Percentiles rank a stretch among this genome's conserved stretches.
Evolutionary conservation across 2,113 vertebrate genomes (phyloP).

Genomic region (Labrus mixtus): DNA sequence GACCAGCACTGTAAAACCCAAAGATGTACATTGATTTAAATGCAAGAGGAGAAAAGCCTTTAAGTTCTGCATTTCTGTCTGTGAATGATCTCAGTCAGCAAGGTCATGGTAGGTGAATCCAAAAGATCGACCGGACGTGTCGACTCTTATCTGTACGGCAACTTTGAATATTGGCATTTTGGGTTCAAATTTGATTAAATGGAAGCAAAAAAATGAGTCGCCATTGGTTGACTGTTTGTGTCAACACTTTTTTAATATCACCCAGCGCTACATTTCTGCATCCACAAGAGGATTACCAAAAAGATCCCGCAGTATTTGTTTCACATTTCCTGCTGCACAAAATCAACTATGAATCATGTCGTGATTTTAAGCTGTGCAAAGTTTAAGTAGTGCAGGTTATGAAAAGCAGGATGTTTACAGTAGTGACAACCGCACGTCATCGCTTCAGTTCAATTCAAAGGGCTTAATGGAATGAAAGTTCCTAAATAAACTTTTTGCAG

Average conservation of each 20-base stretch:
- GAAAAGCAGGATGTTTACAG: conserved; percentile 35
- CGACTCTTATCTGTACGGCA: too few relatives aligned
- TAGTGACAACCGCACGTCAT: not conserved
- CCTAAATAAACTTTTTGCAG: conserved; percentile 15
- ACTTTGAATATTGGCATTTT: too few relatives aligned
- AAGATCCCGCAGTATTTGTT: not conserved
- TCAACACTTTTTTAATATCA: not conserved
- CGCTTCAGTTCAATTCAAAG: not conserved
- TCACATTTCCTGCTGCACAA: not conserved
- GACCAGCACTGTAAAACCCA: too few relatives aligned
- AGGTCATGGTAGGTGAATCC: too few relatives aligned
- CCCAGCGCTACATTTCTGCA: not conserved
- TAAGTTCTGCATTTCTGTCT: too few relatives aligned
- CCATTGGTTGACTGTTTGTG: not conserved
- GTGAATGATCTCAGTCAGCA: too few relatives aligned
- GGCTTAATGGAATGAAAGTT: not conserved
- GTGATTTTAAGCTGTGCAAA: conserved; percentile 13
- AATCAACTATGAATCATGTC: conserved; percentile 17
- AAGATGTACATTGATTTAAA: too few relatives aligned
- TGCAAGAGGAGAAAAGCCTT: too few relatives aligned
- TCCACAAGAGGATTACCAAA: not conserved
- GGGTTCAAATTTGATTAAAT: too few relatives aligned
- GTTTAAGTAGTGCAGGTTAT: conserved; percentile 31
- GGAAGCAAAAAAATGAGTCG: too few relatives aligned
- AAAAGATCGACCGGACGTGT: too few relatives aligned